Percentiles rank a stretch among this genome's conserved stretches.
Evolutionary conservation across 2,113 vertebrate species (phyloP).

Genomic region (Trogon melanurus): DNA sequence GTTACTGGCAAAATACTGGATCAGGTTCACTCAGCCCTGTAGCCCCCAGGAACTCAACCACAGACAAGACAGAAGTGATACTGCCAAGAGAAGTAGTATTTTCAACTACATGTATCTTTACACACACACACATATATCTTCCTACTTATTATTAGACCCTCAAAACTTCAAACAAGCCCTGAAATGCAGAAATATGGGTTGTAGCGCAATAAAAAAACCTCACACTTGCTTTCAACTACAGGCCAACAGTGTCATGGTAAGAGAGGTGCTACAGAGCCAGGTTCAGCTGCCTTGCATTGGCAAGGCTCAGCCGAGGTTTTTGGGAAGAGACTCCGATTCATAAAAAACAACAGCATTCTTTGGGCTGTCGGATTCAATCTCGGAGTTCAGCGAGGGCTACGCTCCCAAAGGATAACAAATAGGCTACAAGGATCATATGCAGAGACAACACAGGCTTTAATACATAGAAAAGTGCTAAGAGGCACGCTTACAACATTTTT

Average conservation of each 20-base stretch:
- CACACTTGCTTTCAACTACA: neutral
- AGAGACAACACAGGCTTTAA: conserved; percentile 18
- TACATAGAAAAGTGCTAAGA: conserved; percentile 8
- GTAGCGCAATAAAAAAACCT: neutral
- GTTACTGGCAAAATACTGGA: neutral
- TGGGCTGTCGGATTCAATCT: conserved; percentile 26
- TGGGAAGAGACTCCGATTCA: neutral
- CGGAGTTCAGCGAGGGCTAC: neutral
- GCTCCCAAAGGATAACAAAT: conserved; percentile 49
- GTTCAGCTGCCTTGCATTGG: neutral
- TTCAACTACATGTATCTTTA: neutral
- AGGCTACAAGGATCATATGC: neutral
- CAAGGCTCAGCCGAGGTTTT: neutral
- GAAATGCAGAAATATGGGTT: neutral
- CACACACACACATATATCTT: neutral
- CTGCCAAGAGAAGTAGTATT: neutral
- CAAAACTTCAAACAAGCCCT: neutral
- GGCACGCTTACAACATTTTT: neutral
- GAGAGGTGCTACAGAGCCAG: neutral
- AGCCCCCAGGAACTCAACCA: neutral
- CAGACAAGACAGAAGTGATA: neutral
- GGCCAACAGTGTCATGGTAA: neutral
- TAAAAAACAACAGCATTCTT: neutral
- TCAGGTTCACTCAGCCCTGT: neutral
- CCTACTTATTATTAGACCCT: neutral